phyloP scores from a whole-genome alignment of 2,797 vertebrate species.

The Hippopotamyrus pictus region DNA sequence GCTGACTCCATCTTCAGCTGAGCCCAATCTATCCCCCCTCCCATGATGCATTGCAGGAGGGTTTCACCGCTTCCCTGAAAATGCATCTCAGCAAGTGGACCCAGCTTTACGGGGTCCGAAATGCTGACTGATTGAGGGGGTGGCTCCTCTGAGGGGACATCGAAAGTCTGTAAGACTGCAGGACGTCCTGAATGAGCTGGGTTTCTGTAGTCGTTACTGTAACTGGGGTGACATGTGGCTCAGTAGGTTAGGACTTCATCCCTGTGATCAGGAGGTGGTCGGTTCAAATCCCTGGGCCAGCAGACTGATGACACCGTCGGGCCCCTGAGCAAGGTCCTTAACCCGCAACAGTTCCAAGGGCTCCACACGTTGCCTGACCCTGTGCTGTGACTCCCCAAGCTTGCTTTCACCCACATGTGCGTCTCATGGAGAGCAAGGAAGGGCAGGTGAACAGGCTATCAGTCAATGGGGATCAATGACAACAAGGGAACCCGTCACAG shows the following conservation, averaged over 20 bases:
- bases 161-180: not conserved
- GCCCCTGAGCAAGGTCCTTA: not conserved
- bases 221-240: not conserved
- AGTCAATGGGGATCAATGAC: not conserved
- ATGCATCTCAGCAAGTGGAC: not conserved
- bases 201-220: not conserved
- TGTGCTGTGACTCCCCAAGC: not conserved
- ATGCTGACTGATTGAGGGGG: not conserved
- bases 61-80: not conserved
- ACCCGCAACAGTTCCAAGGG: not conserved
- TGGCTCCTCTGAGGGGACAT: not conserved
- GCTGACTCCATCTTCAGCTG: conserved; percentile 1
- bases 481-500: not conserved
- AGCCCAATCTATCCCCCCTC: conserved; percentile 27
- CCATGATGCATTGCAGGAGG: conserved; percentile 24
- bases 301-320: not conserved
- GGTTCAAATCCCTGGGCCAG: not conserved
- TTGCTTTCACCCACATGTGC: not conserved
- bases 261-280: not conserved
- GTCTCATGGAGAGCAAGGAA: not conserved
- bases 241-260: not conserved
- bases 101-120: not conserved
- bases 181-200: not conserved
- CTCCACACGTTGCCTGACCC: not conserved
- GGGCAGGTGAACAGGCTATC: not conserved